Evolutionary conservation across 2,888 invertebrate genomes (phyloP).

Genomic region (Drosophila quinaria): DNA sequence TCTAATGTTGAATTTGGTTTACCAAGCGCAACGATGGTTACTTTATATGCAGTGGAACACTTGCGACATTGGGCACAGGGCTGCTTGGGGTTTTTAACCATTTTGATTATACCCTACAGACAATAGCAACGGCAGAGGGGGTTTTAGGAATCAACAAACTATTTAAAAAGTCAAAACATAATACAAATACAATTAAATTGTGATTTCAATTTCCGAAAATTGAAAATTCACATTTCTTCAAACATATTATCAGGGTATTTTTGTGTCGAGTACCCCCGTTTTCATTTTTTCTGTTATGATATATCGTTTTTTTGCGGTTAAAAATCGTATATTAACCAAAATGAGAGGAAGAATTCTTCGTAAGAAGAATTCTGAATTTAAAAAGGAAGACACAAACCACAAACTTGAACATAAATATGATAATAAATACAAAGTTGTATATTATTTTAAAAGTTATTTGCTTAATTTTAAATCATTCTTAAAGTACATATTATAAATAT

Average conservation of each 20-base stretch:
- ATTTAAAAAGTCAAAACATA: not conserved
- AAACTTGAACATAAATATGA: not conserved
- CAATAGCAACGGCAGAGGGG: not conserved
- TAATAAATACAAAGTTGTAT: not conserved
- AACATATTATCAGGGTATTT: not conserved
- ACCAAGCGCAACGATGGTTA: constrained; percentile 65
- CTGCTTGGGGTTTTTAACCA: constrained; percentile 29
- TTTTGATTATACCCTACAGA: constrained; percentile 4
- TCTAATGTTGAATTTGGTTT: constrained; percentile 38
- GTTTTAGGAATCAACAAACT: not conserved
- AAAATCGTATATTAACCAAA: not conserved
- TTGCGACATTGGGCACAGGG: constrained; percentile 75
- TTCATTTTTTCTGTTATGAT: not conserved
- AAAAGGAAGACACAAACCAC: not conserved
- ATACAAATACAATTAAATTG: too few relatives aligned
- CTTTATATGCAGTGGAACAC: constrained; percentile 51
- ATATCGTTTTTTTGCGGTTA: not conserved
- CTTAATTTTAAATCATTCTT: not conserved
- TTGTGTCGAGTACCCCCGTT: not conserved
- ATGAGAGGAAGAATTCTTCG: not conserved
- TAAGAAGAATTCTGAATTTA: not conserved
- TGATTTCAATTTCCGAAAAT: not conserved
- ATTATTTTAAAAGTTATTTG: not conserved
- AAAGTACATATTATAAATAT: not conserved
- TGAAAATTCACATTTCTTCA: not conserved